Evolutionary conservation across 2,113 vertebrate species (phyloP).

Genomic region (Stegastes partitus): DNA sequence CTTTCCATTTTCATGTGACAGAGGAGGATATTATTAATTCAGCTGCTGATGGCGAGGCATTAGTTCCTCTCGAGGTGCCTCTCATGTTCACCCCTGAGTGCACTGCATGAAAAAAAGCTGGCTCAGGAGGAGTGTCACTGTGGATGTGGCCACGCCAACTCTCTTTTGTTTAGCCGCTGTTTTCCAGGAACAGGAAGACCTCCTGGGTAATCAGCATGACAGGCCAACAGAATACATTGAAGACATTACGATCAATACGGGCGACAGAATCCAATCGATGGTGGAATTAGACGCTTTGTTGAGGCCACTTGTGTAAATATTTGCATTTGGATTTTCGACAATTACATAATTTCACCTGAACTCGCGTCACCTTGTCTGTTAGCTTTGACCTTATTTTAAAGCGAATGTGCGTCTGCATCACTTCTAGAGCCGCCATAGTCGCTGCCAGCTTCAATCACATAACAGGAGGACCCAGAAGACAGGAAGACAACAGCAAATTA

Average conservation of each 20-base stretch:
- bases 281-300: background rate
- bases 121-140: constrained; percentile 17
- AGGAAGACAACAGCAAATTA: constrained; percentile 14
- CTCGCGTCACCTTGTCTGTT: background rate
- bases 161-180: constrained; percentile 1
- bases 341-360: background rate
- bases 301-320: background rate
- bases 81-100: no score
- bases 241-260: constrained; percentile 21
- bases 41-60: constrained; percentile 60
- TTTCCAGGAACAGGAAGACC: constrained; percentile 1
- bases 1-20: constrained; percentile 43
- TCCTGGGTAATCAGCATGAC: constrained; percentile 3
- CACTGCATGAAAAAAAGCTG: constrained; percentile 30
- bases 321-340: background rate
- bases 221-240: constrained; percentile 1
- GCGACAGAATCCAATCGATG: constrained; percentile 7
- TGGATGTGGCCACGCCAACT: constrained; percentile 26
- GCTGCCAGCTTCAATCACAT: constrained; percentile 43
- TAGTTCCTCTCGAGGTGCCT: constrained; percentile 58
- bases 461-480: constrained; percentile 33
- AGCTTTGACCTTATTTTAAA: background rate
- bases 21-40: constrained; percentile 55
- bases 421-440: constrained; percentile 1
- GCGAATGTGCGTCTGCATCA: constrained; percentile 3